A percentile compares a stretch with the other conserved stretches of the same genome.
phyloP scores from a whole-genome alignment of 2,797 vertebrate species.

The Notamacropus eugenii region DNA sequence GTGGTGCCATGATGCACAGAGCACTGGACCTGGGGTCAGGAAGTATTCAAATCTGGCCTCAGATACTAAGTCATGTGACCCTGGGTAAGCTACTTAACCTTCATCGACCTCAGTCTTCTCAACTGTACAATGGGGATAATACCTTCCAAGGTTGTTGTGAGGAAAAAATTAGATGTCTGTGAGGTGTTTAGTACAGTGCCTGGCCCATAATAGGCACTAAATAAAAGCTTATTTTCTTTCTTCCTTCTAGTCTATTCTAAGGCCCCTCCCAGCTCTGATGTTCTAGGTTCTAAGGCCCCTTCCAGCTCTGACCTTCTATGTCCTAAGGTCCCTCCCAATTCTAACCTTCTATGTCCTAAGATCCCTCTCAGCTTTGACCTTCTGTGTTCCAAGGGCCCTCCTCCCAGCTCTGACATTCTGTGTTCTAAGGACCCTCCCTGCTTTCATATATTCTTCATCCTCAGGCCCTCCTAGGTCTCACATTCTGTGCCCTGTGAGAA shows the following conservation, averaged over 20 bases:
- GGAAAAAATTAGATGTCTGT: neutral
- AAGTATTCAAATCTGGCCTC: neutral
- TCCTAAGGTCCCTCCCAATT: neutral
- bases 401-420: too few relatives aligned
- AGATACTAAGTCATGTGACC: neutral
- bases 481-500: neutral
- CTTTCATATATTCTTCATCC: neutral
- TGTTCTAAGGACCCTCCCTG: neutral
- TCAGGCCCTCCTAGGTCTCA: neutral
- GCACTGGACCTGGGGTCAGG: too few relatives aligned
- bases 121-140: neutral
- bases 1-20: too few relatives aligned
- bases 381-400: neutral
- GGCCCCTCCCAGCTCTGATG: too few relatives aligned
- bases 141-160: neutral
- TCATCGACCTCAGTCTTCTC: neutral
- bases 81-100: neutral
- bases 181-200: neutral
- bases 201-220: neutral
- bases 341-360: neutral
- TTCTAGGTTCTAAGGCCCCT: neutral
- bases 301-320: neutral
- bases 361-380: neutral
- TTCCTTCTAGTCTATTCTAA: neutral
- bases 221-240: neutral